Evolutionary conservation across 2,888 invertebrate species (phyloP).

Genomic region (Petrolisthes manimaculis): DNA sequence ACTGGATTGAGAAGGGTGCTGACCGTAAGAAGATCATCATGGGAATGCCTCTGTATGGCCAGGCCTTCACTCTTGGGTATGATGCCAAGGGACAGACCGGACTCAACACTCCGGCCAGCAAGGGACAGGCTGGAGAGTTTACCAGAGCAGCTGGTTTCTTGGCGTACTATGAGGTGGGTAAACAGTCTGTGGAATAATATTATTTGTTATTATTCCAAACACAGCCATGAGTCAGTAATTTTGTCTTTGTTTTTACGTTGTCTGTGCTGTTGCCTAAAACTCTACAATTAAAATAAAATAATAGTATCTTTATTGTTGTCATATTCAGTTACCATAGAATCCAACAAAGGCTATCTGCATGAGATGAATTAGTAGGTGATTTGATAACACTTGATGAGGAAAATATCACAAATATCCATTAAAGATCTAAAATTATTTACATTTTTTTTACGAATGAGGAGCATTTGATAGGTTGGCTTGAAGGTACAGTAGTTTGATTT

Average conservation of each 20-base stretch:
- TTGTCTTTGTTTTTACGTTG: background rate
- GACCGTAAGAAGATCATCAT: conserved; percentile 78
- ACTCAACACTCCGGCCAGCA: conserved; percentile 82
- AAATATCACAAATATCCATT: too few relatives aligned
- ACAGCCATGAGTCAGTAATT: background rate
- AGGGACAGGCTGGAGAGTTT: conserved; percentile 87
- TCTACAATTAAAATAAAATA: too few relatives aligned
- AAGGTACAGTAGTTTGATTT: conserved; percentile 2
- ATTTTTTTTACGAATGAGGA: too few relatives aligned
- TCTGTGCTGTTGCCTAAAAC: background rate
- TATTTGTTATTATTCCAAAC: background rate
- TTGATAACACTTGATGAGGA: too few relatives aligned
- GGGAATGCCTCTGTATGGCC: conserved; percentile 87
- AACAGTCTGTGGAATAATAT: background rate
- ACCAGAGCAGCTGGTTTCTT: conserved; percentile 88
- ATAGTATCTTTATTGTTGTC: background rate
- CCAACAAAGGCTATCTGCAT: background rate
- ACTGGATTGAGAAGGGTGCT: conserved; percentile 80
- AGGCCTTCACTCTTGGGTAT: conserved; percentile 83
- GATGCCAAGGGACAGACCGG: conserved; percentile 74
- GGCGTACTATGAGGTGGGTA: conserved; percentile 83
- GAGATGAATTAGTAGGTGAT: too few relatives aligned
- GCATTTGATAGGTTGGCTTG: background rate
- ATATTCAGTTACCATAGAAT: too few relatives aligned
- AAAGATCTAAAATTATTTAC: too few relatives aligned